phyloP scores from a whole-genome alignment of 2,113 vertebrate species.

The Pomatostomus ruficeps region DNA sequence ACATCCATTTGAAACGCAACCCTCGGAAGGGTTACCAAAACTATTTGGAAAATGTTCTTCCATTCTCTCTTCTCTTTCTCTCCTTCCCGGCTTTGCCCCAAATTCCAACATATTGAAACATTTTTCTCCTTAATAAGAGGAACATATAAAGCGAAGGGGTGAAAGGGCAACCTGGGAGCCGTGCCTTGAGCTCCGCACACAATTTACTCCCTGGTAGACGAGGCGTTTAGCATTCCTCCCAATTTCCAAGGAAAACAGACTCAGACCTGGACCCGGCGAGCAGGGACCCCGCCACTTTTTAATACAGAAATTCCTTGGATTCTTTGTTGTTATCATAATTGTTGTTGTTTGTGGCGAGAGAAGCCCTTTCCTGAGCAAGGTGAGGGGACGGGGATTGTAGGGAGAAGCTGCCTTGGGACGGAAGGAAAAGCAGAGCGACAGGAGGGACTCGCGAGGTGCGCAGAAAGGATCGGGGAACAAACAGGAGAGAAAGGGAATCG shows the following conservation, averaged over 20 bases:
- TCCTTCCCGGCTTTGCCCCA: slow-evolving; percentile 65
- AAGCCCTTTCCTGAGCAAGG: not conserved
- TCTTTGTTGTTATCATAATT: slow-evolving; percentile 16
- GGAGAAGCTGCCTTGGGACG: not conserved
- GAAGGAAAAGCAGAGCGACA: not conserved
- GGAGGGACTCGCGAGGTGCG: not conserved
- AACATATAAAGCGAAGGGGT: slow-evolving; percentile 89
- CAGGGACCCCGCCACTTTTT: slow-evolving; percentile 9
- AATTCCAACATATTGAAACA: slow-evolving; percentile 96
- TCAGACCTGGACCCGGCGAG: slow-evolving; percentile 2
- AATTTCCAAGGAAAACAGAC: slow-evolving; percentile 75
- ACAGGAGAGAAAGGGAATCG: not conserved
- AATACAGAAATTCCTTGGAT: slow-evolving; percentile 55
- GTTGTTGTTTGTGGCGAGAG: not conserved
- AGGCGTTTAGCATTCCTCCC: slow-evolving; percentile 76
- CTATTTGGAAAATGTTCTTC: slow-evolving; percentile 61
- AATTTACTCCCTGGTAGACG: slow-evolving; percentile 57
- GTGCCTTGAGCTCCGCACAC: slow-evolving; percentile 81
- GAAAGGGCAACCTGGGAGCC: slow-evolving; percentile 94
- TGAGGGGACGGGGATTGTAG: not conserved
- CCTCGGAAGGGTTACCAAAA: slow-evolving; percentile 9
- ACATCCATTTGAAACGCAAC: not conserved
- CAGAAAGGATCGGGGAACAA: not conserved
- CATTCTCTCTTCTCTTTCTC: slow-evolving; percentile 59
- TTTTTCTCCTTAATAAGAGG: slow-evolving; percentile 99